phyloP scores from a whole-genome alignment of 2,113 vertebrate genomes.

The Rhodinocichla rosea region DNA sequence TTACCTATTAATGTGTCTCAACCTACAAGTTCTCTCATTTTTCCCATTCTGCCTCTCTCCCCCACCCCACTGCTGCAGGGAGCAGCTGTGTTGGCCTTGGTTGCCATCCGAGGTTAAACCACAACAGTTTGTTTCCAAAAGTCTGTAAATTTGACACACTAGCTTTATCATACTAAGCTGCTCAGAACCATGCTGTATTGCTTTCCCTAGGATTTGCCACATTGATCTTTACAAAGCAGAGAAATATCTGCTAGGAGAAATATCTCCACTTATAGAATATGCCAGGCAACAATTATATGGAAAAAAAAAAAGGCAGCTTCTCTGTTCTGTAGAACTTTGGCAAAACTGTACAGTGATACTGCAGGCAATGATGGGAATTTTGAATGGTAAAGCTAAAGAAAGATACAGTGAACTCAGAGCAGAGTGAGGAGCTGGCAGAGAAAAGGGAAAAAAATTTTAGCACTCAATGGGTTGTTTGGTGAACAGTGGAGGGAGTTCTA shows the following conservation, averaged over 20 bases:
- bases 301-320: neutral
- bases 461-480: neutral
- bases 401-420: neutral
- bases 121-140: neutral
- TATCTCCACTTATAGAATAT: neutral
- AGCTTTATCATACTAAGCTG: neutral
- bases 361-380: neutral
- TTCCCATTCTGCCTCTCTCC: neutral
- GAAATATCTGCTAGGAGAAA: neutral
- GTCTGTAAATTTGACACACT: neutral
- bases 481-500: neutral
- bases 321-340: neutral
- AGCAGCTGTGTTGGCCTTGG: neutral
- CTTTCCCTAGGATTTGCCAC: neutral
- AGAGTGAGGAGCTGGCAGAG: neutral
- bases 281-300: neutral
- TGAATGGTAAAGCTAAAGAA: neutral
- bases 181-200: neutral
- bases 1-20: neutral
- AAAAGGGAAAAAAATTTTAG: neutral
- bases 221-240: neutral
- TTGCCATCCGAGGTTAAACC: neutral
- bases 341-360: neutral
- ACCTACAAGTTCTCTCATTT: neutral
- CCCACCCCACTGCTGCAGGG: rapidly evolving